phyloP scores from a whole-genome alignment of 1,140 invertebrate species.

The Microplitis demolitor region DNA sequence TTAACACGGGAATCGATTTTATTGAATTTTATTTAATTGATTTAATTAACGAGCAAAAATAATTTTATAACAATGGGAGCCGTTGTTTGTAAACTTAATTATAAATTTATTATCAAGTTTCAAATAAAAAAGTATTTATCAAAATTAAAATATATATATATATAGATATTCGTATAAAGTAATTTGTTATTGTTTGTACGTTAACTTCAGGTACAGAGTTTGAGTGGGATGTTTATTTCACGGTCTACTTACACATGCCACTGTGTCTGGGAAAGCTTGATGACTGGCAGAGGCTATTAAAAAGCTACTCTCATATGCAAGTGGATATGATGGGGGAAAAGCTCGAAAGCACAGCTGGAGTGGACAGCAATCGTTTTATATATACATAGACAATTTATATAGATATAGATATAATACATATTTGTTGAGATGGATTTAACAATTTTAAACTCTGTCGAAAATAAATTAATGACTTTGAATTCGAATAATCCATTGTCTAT shows the following conservation, averaged over 20 bases:
- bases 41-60: no score
- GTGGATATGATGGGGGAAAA: not conserved
- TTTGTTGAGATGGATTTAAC: not conserved
- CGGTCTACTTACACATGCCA: conserved; percentile 4
- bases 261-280: not conserved
- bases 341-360: not conserved
- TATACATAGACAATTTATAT: no score
- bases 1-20: no score
- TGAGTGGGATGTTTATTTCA: not conserved
- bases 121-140: not conserved
- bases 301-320: not conserved
- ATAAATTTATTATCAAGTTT: no score
- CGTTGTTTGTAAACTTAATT: no score
- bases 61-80: no score
- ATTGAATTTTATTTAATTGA: no score
- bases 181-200: not conserved
- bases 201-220: conserved; percentile 1
- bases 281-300: conserved; percentile 3
- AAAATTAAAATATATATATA: not conserved
- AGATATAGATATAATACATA: not conserved
- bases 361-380: not conserved
- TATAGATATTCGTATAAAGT: not conserved
- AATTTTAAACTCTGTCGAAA: not conserved
- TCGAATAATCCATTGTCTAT: no score
- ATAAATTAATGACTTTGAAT: not conserved